These are phyloP conservation scores for Tragelaphus strepsiceros DNA, from an alignment of 2,113 vertebrate genomes.

Conservation along the genomic window DNA sequence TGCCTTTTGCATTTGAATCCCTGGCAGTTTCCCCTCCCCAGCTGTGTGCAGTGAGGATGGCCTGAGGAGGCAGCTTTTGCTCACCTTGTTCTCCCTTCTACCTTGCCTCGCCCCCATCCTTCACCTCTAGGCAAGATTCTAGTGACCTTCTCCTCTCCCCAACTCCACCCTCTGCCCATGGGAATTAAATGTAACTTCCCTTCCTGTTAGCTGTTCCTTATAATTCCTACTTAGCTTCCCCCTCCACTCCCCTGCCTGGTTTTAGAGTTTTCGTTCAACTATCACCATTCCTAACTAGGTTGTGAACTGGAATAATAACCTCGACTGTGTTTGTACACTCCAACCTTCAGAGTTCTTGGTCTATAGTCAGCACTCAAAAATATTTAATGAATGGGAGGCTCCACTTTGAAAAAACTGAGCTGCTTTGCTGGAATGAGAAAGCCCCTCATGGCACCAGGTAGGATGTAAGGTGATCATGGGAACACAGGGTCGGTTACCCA, in stretches of 20 bases:
- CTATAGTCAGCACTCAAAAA: background rate
- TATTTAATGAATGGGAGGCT: background rate
- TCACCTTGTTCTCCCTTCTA: background rate
- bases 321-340: background rate
- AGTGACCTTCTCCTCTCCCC: background rate
- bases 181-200: background rate
- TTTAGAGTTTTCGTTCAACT: background rate
- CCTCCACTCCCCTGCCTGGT: background rate
- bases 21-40: too few relatives aligned
- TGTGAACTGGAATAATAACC: background rate
- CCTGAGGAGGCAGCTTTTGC: background rate
- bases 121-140: background rate
- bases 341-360: background rate
- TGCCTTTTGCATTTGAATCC: background rate
- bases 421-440: background rate
- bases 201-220: background rate
- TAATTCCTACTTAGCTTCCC: background rate
- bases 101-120: background rate
- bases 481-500: background rate
- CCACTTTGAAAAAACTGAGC: background rate
- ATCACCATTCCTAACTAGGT: background rate
- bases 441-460: fast-evolving
- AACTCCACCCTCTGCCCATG: background rate
- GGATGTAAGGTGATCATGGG: background rate
- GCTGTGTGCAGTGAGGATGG: background rate